Conservation (phyloP, 2,113 vertebrate species). For the Triplophysa siluroides region DNA sequence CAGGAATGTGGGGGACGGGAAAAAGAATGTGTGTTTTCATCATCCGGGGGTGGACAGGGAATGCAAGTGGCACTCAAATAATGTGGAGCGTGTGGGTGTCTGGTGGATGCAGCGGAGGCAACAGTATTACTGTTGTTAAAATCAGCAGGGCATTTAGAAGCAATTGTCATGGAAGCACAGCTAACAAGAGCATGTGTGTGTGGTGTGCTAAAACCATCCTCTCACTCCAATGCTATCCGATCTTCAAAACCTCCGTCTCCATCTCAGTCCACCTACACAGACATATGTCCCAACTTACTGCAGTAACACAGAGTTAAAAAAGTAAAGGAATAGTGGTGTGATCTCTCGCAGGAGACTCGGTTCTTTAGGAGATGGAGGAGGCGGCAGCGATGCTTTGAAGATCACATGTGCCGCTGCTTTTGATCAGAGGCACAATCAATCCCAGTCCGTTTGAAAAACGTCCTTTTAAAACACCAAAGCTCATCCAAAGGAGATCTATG, state of each 20-base stretch:
- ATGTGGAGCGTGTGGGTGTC: constrained; percentile 34
- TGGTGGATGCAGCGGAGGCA: constrained; percentile 23
- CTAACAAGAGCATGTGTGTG: background rate
- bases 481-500: background rate
- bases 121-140: constrained; percentile 20
- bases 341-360: background rate
- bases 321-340: background rate
- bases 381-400: constrained; percentile 17
- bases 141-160: constrained; percentile 19
- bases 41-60: constrained; percentile 34
- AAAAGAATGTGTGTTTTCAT: constrained; percentile 29
- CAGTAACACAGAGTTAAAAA: constrained; percentile 13
- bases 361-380: background rate
- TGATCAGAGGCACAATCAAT: constrained; percentile 33
- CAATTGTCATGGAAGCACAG: constrained; percentile 6
- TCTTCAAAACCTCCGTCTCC: background rate
- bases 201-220: background rate
- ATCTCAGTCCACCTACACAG: background rate
- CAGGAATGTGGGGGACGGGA: background rate
- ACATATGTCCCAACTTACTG: background rate
- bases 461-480: background rate
- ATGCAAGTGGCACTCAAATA: constrained; percentile 22
- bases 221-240: background rate
- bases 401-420: constrained; percentile 13
- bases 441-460: background rate